Base-by-base conservation (phyloP, 2,113 vertebrate genomes). In the Oryctolagus cuniculus region DNA sequence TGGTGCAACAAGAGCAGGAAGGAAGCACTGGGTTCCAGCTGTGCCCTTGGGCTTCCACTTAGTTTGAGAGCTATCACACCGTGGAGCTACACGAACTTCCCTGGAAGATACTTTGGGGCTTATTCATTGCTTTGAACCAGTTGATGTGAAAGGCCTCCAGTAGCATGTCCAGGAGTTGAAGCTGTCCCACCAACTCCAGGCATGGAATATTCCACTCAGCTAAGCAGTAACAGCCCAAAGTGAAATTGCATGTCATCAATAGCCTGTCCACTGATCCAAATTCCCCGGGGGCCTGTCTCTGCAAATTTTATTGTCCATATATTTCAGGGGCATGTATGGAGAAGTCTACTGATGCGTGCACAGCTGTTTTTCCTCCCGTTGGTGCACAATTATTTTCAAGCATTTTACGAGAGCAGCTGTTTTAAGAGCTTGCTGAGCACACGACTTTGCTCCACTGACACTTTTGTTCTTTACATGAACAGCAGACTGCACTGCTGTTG, bases 321-420 rank as follows among this genome's bases (percentile, higher is more conserved):
- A 95, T 95, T 92, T 85, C 29, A 66, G 85, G 44, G 19, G 0
- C 79, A 29, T 0, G 1, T 34, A 16, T 31, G 24, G 82, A 13
- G 4, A 89, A 86, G 15, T 8, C 2, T 53, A 93, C 86, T 58
- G 44, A 95, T 93, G 95, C 89, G 13, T 9, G 25, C 85, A 61
- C 93, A 97, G 70, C 93, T 84, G 84, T 91, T 75, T 95, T 55
- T 8, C 44, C 87, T 86, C 89, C 86, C 55, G 29, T 93, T 63
- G 83, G 36, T 53, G 67, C 44, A 67, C n/a, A 49, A 15, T 92
- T 84, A 70, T 70, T 93, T 96, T 61, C 75, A 97, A 95, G 96
- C 85, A 91, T 90, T 95, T 95, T 90, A 90, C 29, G 53, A 95
- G 82, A 96, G 87, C 97, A 95, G 96, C 93, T 97, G 95, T 94